Conservation (phyloP, 2,888 invertebrate species). For the Hoplodrina blanda region DNA sequence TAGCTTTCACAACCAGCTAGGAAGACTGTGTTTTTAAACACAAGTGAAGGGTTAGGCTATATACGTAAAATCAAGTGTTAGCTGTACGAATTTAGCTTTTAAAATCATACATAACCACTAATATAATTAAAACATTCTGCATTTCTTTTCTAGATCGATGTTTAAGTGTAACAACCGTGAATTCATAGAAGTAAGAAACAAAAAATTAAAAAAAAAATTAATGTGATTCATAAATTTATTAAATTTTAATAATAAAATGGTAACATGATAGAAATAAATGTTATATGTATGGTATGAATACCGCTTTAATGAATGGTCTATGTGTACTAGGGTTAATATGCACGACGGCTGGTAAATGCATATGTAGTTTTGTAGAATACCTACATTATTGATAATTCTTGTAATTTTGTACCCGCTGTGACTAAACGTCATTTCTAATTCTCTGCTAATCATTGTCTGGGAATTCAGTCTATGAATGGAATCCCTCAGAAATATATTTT, state of each 20-base stretch:
- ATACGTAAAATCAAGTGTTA: conserved; percentile 63
- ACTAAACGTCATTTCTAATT: background rate
- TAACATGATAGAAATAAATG: conserved; percentile 59
- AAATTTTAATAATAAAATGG: conserved; percentile 62
- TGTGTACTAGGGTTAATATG: conserved; percentile 70
- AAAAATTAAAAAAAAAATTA: conserved; percentile 73
- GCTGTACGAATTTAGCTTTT: conserved; percentile 63
- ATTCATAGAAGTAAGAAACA: conserved; percentile 66
- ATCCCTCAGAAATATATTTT: background rate
- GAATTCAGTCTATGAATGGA: conserved; percentile 26
- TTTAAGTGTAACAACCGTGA: conserved; percentile 70
- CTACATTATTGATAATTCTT: conserved; percentile 22
- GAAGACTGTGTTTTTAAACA: conserved; percentile 47
- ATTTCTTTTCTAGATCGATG: conserved; percentile 66
- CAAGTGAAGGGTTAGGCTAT: conserved; percentile 48
- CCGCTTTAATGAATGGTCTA: conserved; percentile 68
- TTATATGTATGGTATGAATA: conserved; percentile 59
- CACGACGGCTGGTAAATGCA: conserved; percentile 76
- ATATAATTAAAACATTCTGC: conserved; percentile 53
- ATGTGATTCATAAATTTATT: conserved; percentile 85
- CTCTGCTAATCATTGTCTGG: background rate
- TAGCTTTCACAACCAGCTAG: conserved; percentile 31
- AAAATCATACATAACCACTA: conserved; percentile 49
- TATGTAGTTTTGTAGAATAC: conserved; percentile 59
- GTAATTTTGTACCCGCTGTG: conserved; percentile 31